Base-by-base conservation (phyloP, 2,888 invertebrate genomes). In the Parnassius smintheus region DNA sequence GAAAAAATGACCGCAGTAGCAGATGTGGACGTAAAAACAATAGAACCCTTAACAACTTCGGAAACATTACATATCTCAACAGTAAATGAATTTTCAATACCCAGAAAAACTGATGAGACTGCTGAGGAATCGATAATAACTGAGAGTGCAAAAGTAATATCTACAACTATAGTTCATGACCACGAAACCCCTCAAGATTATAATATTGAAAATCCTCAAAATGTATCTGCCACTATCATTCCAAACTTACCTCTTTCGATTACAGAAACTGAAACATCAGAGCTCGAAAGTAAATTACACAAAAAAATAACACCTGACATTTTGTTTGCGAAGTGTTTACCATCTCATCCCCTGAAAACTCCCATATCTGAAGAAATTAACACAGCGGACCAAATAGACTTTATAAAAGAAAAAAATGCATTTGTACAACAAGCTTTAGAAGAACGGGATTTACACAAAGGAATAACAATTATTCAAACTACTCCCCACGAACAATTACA, bases 241-340 rank as follows among this genome's bases (percentile, higher is more conserved):
- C 92, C 94, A 1, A 93, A 94, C 71, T 91, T 93, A 70, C 90
- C 95, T 61, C 69, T 96, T 58, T 91, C 93, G 67, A 80, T 96
- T 4, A 92, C 86, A 59, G 93, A 95, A 81, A 93, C 93, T 0
- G 93, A 94, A 73, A 80, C 88, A 0, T 89, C 93, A 46, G 96
- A 96, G 82, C 93, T 92, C 67, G 96, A 96, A 86, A 91, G 90
- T 41, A 81, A 88, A 44, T 83, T 96, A 18, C 74, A 78, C 35
- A 67, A 86, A 13, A 73, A 77, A 55, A 80, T 76, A 70, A 75
- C 75, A 11, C 80, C 87, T 12, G 80, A 72, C 54, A 54, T 58
- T 1, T 67, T 75, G 9, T 74, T 58, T 54, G 85, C 86, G 11
- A 79, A 78, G 68, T 67, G 77, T 45, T 68, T 75, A 18, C 74